phyloP scores from a whole-genome alignment of 2,888 invertebrate species.

The Helicoverpa assulta region DNA sequence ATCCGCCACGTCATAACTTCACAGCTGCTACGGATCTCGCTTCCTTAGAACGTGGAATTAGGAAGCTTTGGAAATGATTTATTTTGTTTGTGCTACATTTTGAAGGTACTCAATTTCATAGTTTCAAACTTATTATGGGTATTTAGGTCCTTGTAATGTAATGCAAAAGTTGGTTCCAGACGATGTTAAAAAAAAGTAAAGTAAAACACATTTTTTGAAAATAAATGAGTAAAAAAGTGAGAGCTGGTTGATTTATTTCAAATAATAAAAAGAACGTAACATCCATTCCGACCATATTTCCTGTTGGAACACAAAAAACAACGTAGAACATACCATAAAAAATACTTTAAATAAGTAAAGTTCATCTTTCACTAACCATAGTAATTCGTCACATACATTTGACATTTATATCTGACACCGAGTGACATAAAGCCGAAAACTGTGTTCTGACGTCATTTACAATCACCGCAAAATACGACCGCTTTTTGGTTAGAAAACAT shows the following conservation, averaged over 20 bases:
- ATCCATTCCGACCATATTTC: no score
- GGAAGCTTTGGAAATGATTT: slow-evolving; percentile 50
- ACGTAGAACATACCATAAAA: background rate
- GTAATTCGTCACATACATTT: slow-evolving; percentile 46
- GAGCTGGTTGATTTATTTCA: no score
- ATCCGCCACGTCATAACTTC: slow-evolving; percentile 83
- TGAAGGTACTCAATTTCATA: background rate
- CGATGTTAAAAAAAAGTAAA: no score
- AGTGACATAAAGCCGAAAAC: slow-evolving; percentile 31
- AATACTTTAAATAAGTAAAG: slow-evolving; percentile 25
- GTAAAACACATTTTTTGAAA: no score
- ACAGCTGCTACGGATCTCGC: slow-evolving; percentile 78
- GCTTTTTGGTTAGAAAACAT: slow-evolving; percentile 35
- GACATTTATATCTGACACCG: slow-evolving; percentile 48
- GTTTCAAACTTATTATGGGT: background rate
- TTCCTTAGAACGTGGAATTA: slow-evolving; percentile 70
- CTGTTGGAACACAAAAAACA: background rate
- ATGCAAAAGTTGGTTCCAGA: no score
- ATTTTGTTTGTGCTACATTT: slow-evolving; percentile 25
- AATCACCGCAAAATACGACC: slow-evolving; percentile 27
- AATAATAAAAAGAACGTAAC: no score
- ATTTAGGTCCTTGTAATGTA: no score
- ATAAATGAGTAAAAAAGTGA: no score
- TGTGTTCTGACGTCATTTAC: slow-evolving; percentile 14
- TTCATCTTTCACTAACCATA: slow-evolving; percentile 40